Conservation (phyloP, 1,140 invertebrate species). For the Meloidogyne exigua region DNA sequence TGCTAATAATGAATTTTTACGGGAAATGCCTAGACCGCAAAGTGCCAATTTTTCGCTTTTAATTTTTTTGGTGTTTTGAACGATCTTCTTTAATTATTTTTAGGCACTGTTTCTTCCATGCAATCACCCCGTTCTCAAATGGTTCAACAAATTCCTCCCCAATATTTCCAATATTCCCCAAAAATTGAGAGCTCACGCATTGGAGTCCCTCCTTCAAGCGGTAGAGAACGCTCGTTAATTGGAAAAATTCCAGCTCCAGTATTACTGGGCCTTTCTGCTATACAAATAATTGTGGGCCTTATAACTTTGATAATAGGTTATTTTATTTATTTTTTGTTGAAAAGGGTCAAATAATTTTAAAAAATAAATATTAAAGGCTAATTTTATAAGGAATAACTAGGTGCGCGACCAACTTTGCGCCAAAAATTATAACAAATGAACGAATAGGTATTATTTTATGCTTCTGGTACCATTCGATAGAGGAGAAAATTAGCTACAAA, state of each 20-base stretch:
- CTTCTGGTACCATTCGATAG: no score
- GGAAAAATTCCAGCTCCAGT: conserved; percentile 17
- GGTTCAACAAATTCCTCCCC: neutral
- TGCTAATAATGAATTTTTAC: neutral
- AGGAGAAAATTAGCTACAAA: no score
- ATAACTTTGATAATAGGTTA: conserved; percentile 31
- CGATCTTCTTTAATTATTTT: no score
- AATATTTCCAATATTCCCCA: neutral
- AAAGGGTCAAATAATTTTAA: no score
- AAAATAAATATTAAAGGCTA: neutral
- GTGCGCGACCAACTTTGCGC: no score
- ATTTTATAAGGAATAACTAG: no score
- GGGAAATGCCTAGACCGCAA: neutral
- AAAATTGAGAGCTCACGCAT: neutral
- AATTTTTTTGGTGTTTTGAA: no score
- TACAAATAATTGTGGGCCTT: conserved; percentile 32
- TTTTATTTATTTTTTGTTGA: no score
- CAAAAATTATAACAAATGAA: no score
- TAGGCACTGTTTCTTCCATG: neutral
- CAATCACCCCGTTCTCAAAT: neutral
- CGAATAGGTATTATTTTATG: no score
- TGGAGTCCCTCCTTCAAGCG: neutral
- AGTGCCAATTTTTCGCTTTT: neutral
- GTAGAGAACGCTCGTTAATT: conserved; percentile 22
- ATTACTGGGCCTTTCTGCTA: conserved; percentile 25